Evolutionary conservation across 2,113 vertebrate genomes (phyloP), one percentile per base, ranked within the genome.

Genomic region (Takifugu bimaculatus): DNA sequence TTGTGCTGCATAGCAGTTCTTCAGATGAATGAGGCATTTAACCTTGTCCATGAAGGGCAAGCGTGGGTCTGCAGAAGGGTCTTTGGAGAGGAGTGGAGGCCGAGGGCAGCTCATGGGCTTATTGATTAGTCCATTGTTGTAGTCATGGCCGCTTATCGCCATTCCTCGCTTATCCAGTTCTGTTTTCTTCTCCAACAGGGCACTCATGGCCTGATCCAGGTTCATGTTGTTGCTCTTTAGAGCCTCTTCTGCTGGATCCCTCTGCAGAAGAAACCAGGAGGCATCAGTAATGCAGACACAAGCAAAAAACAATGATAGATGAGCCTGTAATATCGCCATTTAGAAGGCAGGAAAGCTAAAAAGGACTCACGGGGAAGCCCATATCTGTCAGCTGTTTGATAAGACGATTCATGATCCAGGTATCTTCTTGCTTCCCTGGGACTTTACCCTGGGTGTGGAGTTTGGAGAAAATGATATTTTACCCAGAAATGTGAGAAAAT

Each of bases 181-280:
- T 9, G 92, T 93, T 93, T 98, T 98, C 92, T 98, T 98, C 95
- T 98, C 96, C 90, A 98, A 92, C 89, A 98, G 94, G 90, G 94
- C 93, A 93, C 95, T 98, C 96, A 99, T 97, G 89, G 96, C 96
- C 94, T 98, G 94, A 87, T 99, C 96, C 3, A 98, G 92, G 88
- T 95, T 99, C 96, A 99, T 94, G 86, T 91, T 95, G 92, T 92
- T 98, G 88, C 93, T 98, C 89, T 95, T 97, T 90, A 99, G 93
- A 87, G 96, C 96, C 90, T 99, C 96, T 90, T 99, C 96, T 1
- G 96, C 95, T 83, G 96, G 96, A 85, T 99, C 96, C 92, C 95
- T 94, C 96, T 99, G 92, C 1, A 71, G 54, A 74, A 51, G 0
- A 28, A 66, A 56, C 0, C 45, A 45, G 4, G 39, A 57, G 32